Evolutionary conservation across 2,113 vertebrate species (phyloP).

Genomic region (Thunnus maccoyii): DNA sequence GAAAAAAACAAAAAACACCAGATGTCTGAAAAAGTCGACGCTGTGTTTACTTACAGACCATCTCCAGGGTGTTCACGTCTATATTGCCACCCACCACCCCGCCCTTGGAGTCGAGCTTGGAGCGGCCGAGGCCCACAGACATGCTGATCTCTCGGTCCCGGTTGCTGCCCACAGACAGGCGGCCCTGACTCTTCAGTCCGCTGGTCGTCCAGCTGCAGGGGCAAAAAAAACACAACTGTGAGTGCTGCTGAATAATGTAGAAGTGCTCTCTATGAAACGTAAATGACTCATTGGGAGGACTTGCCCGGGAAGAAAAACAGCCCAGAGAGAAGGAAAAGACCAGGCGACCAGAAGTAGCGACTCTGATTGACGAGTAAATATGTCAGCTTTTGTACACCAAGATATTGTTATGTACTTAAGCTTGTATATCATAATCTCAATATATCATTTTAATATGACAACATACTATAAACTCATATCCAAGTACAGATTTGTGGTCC

Average conservation of each 20-base stretch:
- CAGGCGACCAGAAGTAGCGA: not conserved
- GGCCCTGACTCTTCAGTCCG: conserved; percentile 98
- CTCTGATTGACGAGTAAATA: conserved; percentile 9
- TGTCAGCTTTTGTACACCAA: not conserved
- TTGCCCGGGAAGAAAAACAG: conserved; percentile 30
- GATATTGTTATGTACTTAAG: not conserved
- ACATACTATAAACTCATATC: not conserved
- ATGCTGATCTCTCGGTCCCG: conserved; percentile 97
- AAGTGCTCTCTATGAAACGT: conserved; percentile 44
- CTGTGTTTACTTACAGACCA: conserved; percentile 93
- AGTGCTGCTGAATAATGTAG: conserved; percentile 59
- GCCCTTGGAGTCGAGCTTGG: conserved; percentile 97
- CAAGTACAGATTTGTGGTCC: not conserved
- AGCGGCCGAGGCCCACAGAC: conserved; percentile 96
- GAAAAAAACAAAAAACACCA: conserved; percentile 27
- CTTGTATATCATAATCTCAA: not conserved
- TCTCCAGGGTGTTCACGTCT: conserved; percentile 98
- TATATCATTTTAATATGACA: not conserved
- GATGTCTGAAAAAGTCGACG: conserved; percentile 13
- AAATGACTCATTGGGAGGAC: conserved; percentile 38
- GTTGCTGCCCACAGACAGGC: conserved; percentile 97
- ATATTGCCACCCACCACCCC: conserved; percentile 99
- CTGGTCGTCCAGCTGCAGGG: conserved; percentile 95
- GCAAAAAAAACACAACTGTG: conserved; percentile 36
- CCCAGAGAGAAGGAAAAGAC: conserved; percentile 8